A percentile compares a stretch with the other conserved stretches of the same genome.
Evolutionary conservation across 1,140 invertebrate species (phyloP).

Genomic region (Drosophila pachea): DNA sequence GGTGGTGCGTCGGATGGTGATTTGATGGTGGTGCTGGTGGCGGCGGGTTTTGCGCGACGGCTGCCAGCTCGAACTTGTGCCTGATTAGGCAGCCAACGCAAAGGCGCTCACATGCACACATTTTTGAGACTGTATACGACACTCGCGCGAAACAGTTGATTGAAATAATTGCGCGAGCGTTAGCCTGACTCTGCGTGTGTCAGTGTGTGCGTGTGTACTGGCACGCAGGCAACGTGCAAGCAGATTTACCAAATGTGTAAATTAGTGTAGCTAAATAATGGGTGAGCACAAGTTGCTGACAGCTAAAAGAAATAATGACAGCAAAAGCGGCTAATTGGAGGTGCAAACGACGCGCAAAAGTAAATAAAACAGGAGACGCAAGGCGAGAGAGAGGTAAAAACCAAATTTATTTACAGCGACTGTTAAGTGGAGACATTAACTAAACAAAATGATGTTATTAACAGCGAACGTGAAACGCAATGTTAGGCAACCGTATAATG

Average conservation of each 20-base stretch:
- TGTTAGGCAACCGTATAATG: too few species aligned
- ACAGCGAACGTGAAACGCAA: not conserved
- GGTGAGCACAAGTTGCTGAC: constrained; percentile 32
- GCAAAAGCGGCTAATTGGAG: constrained; percentile 17
- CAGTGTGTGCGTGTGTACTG: not conserved
- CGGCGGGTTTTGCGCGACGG: too few species aligned
- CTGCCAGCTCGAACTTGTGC: constrained; percentile 8
- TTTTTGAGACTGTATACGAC: constrained; percentile 37
- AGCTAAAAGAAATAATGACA: constrained; percentile 20
- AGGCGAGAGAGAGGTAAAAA: not conserved
- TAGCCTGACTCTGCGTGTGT: not conserved
- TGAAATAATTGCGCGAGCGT: constrained; percentile 47
- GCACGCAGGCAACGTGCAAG: too few species aligned
- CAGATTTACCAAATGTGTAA: constrained; percentile 42
- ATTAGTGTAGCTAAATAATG: constrained; percentile 30
- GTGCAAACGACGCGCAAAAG: not conserved
- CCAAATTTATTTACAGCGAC: not conserved
- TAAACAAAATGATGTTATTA: too few species aligned
- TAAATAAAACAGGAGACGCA: constrained; percentile 1
- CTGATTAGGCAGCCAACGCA: constrained; percentile 34
- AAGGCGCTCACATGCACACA: constrained; percentile 18
- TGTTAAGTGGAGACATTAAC: not conserved
- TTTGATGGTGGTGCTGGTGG: too few species aligned
- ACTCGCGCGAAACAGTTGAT: constrained; percentile 45
- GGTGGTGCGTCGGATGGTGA: constrained; percentile 1